phyloP scores from a whole-genome alignment of 2,888 invertebrate species.

The Sminthurides aquaticus region DNA sequence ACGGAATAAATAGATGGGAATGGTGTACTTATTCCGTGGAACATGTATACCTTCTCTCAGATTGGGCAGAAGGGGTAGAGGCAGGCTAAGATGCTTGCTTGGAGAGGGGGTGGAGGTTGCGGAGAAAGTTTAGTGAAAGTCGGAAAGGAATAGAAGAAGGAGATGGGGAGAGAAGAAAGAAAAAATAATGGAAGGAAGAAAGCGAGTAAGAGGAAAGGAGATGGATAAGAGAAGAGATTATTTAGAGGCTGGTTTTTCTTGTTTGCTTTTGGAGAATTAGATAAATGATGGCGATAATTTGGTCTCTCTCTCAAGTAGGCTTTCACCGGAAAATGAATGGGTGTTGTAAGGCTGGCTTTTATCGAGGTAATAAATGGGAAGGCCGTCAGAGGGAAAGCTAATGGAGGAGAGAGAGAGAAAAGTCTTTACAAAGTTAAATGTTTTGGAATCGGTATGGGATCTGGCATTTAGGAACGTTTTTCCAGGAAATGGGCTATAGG shows the following conservation, averaged over 20 bases:
- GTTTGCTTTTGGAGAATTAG: conserved; percentile 23
- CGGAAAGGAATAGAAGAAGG: no score
- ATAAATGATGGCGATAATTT: conserved; percentile 24
- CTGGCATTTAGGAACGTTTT: conserved; percentile 16
- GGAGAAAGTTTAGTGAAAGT: no score
- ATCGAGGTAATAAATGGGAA: conserved; percentile 32
- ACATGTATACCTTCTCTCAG: no score
- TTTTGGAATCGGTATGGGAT: conserved; percentile 26
- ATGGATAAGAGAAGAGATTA: conserved; percentile 16
- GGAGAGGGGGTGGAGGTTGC: no score
- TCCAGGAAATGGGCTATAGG: conserved; percentile 21
- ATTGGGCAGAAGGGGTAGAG: no score
- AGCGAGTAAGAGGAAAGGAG: background rate
- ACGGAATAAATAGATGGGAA: no score
- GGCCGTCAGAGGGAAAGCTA: conserved; percentile 25
- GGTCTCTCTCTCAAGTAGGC: conserved; percentile 15
- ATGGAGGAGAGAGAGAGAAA: conserved; percentile 24
- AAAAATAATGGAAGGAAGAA: background rate
- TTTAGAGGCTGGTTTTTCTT: conserved; percentile 23
- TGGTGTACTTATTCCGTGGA: no score
- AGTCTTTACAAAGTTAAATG: conserved; percentile 32
- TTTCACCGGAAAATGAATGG: conserved; percentile 26
- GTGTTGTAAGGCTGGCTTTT: conserved; percentile 28
- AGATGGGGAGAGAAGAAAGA: conserved; percentile 1
- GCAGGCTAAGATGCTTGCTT: no score